phyloP scores from a whole-genome alignment of 2,888 invertebrate genomes.

The Philereme transversata region DNA sequence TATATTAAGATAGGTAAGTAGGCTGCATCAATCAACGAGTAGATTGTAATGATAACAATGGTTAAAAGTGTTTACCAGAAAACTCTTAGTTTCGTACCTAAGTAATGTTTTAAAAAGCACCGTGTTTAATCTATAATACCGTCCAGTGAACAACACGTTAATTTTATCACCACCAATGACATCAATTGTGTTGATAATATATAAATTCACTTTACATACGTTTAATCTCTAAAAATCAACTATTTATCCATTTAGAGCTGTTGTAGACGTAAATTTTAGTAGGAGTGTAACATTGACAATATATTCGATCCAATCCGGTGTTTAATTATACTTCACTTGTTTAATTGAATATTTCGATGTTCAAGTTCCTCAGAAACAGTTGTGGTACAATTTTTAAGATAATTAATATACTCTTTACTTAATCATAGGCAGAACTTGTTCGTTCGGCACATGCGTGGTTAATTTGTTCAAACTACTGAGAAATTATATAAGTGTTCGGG shows the following conservation, averaged over 20 bases:
- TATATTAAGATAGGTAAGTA: conserved; percentile 56
- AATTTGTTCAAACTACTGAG: conserved; percentile 3
- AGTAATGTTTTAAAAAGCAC: conserved; percentile 60
- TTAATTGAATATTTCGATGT: conserved; percentile 37
- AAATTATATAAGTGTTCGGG: conserved; percentile 8
- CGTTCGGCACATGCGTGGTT: conserved; percentile 10
- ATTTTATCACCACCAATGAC: conserved; percentile 49
- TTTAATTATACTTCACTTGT: conserved; percentile 32
- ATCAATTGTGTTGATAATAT: conserved; percentile 34
- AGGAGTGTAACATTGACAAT: conserved; percentile 32
- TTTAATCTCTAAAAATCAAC: conserved; percentile 22
- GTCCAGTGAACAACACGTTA: conserved; percentile 73
- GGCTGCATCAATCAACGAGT: conserved; percentile 75
- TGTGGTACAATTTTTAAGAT: conserved; percentile 58
- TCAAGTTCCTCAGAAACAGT: conserved; percentile 69
- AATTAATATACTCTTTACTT: conserved; percentile 38
- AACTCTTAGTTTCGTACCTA: conserved; percentile 55
- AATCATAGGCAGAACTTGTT: conserved; percentile 20
- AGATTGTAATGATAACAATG: conserved; percentile 50
- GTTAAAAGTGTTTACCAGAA: conserved; percentile 52
- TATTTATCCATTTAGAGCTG: conserved; percentile 38
- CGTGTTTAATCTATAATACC: conserved; percentile 72
- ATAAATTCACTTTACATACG: conserved; percentile 19
- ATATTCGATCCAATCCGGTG: conserved; percentile 28
- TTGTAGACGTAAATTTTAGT: conserved; percentile 44